Percentiles rank a stretch among this genome's conserved stretches.
phyloP scores from a whole-genome alignment of 2,113 vertebrate species.

The Sapajus apella region DNA sequence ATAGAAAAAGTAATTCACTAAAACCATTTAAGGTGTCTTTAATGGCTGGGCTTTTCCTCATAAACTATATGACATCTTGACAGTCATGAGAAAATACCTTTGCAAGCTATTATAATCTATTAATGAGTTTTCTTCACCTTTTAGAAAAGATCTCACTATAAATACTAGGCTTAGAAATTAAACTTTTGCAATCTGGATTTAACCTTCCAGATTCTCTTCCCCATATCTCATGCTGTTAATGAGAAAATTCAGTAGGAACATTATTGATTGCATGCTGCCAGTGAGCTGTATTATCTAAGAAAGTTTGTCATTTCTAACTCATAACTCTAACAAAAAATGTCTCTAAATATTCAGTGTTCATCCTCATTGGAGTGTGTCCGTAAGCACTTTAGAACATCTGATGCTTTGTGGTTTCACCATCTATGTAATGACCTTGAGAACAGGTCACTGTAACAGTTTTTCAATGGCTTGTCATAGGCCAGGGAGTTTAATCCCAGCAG shows the following conservation, averaged over 20 bases:
- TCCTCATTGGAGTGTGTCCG: neutral
- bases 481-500: neutral
- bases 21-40: slow-evolving; percentile 9
- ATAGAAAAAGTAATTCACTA: slow-evolving; percentile 32
- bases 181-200: slow-evolving; percentile 41
- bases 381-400: neutral
- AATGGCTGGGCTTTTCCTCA: neutral
- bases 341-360: neutral
- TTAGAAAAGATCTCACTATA: slow-evolving; percentile 1
- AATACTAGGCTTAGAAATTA: slow-evolving; percentile 52
- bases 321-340: neutral
- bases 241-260: slow-evolving; percentile 24
- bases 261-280: neutral
- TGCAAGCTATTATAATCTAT: neutral
- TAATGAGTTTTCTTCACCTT: slow-evolving; percentile 55
- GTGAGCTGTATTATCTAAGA: neutral
- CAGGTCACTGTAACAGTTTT: slow-evolving; percentile 30
- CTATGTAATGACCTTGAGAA: neutral
- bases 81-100: slow-evolving; percentile 22
- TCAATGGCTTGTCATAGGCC: neutral
- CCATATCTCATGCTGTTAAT: neutral
- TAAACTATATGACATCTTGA: slow-evolving; percentile 33
- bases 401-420: neutral
- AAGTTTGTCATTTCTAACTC: neutral
- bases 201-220: neutral